Base-by-base conservation (phyloP, 2,888 invertebrate genomes). In the Andrena minutula region DNA sequence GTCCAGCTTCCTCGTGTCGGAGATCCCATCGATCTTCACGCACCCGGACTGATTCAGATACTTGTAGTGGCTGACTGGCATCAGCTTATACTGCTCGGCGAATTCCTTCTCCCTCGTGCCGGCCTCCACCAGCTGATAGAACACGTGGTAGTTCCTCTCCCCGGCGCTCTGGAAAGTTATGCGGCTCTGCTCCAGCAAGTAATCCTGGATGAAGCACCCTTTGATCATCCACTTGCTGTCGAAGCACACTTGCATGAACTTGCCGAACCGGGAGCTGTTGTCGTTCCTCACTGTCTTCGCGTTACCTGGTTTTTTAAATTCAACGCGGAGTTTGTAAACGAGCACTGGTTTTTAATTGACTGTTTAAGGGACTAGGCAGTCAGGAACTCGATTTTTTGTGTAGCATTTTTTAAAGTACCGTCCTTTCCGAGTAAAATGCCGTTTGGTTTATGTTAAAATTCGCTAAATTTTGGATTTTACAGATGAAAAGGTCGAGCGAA, bases 271-370 rank as follows among this genome's bases (percentile, higher is more conserved):
- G 53, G 98, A 98, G 16, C 98, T 98, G 94, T 98, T 98, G 94
- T 98, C 98, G 92, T 98, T 98, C 64, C 98, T 96, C 12, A 98
- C 97, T 0, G 98, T 98, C 94, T 98, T 98, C 0, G 98, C 98
- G 94, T 98, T 98, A 74, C 98, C 98, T 98, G 58, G 58, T 53
- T 51, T 30, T 16, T 28, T 12, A 71, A 28, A 26, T 5, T 2
- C 0, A 69, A n/a, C 47, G 2, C 23, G 26, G 8, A 10, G 10
- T 53, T 23, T 26, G 23, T 56, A 53, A 23, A 53, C 20, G 8
- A 20, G 23, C 53, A 20, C 53, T 16, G 0, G 41, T 0, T n/a
- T n/a, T n/a, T n/a, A n/a, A n/a, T n/a, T n/a, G n/a, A n/a, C n/a
- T n/a, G n/a, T n/a, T n/a, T n/a, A n/a, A n/a, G n/a, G n/a, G n/a